Conservation (phyloP, 2,888 invertebrate species). For the Imbricaverruca yamaguchii region DNA sequence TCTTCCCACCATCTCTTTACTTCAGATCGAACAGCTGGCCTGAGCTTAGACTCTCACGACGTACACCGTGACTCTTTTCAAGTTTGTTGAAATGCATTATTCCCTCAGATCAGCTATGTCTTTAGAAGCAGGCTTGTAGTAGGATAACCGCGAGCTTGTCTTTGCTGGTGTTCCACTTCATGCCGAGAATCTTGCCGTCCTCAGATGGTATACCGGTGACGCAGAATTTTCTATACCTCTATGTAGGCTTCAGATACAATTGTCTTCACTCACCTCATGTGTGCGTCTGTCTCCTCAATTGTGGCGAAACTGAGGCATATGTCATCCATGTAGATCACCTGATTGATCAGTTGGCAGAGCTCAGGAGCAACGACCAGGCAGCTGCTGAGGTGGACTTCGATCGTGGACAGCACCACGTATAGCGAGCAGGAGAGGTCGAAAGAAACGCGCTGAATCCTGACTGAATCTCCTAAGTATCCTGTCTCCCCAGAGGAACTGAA, state of each 20-base stretch:
- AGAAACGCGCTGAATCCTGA: neutral
- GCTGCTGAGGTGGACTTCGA: too few relatives aligned
- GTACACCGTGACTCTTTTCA: neutral
- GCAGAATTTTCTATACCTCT: neutral
- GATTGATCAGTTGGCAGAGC: neutral
- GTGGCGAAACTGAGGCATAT: neutral
- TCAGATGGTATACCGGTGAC: neutral
- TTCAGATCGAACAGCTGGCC: neutral
- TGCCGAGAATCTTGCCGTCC: neutral
- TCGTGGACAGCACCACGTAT: neutral
- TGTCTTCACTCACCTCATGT: neutral
- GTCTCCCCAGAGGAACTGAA: neutral
- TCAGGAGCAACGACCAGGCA: neutral
- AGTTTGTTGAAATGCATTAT: neutral
- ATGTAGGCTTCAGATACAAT: neutral
- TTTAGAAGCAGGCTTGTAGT: neutral
- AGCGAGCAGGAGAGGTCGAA: neutral
- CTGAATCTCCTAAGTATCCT: too few relatives aligned
- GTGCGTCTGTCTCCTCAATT: neutral
- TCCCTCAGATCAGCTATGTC: neutral
- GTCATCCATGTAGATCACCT: neutral
- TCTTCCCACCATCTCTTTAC: neutral
- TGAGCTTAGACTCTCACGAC: neutral
- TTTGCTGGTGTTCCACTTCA: neutral
- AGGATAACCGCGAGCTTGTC: neutral